Percentiles rank a stretch among this genome's conserved stretches.
Evolutionary conservation across 2,888 invertebrate species (phyloP).

Genomic region (Diabrotica balteata): DNA sequence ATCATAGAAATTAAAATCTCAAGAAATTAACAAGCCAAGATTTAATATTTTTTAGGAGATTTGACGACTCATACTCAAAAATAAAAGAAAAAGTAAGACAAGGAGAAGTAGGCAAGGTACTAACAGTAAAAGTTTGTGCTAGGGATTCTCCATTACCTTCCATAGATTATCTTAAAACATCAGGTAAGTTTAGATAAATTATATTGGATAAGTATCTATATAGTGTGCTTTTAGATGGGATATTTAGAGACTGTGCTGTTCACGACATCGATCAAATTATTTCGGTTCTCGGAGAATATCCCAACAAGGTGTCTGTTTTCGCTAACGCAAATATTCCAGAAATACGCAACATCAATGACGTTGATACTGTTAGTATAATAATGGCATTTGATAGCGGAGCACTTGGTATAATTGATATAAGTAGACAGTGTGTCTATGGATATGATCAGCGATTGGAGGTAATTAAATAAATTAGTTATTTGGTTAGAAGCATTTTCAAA

Average conservation of each 20-base stretch:
- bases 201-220: not conserved
- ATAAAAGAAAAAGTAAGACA: conserved; percentile 63
- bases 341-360: conserved; percentile 67
- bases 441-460: conserved; percentile 74
- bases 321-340: conserved; percentile 67
- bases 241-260: conserved; percentile 74
- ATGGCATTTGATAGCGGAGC: conserved; percentile 71
- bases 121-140: conserved; percentile 68
- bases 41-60: conserved; percentile 60
- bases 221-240: conserved; percentile 61
- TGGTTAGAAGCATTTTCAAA: too few relatives aligned
- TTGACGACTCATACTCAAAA: conserved; percentile 67
- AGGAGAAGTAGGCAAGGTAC: conserved; percentile 70
- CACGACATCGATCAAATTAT: conserved; percentile 74
- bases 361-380: conserved; percentile 68
- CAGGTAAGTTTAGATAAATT: conserved; percentile 58
- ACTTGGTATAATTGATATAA: conserved; percentile 69
- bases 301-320: conserved; percentile 64
- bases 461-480: not conserved
- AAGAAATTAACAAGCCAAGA: too few relatives aligned
- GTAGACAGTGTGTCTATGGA: conserved; percentile 69
- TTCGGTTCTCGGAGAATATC: conserved; percentile 70
- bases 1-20: too few relatives aligned
- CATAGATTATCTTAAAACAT: conserved; percentile 67
- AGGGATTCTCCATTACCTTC: conserved; percentile 72